Conservation (phyloP, 2,888 invertebrate genomes). For the Drosophila nigricruria region DNA sequence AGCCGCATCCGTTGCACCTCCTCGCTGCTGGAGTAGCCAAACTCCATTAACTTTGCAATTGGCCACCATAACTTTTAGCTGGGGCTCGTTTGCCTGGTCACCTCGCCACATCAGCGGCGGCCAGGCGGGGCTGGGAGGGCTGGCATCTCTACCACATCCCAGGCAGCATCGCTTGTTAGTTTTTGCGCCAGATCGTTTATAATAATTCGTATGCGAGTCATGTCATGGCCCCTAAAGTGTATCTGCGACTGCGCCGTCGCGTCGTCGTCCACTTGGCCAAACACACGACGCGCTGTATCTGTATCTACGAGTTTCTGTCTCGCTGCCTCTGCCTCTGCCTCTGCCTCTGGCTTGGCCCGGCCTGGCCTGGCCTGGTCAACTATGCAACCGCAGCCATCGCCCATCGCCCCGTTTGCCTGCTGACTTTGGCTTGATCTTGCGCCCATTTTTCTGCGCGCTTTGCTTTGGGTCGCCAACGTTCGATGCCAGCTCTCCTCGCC, state of each 20-base stretch:
- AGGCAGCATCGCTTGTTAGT: constrained; percentile 68
- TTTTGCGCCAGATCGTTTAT: constrained; percentile 81
- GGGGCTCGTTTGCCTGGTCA: constrained; percentile 44
- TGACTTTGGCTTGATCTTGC: constrained; percentile 65
- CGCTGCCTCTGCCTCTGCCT: constrained; percentile 25
- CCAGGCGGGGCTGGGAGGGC: not conserved
- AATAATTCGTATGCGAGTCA: constrained; percentile 83
- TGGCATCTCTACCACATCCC: constrained; percentile 41
- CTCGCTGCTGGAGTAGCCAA: constrained; percentile 80
- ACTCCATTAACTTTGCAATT: constrained; percentile 83
- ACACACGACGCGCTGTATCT: constrained; percentile 69
- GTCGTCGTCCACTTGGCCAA: constrained; percentile 44
- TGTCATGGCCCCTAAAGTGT: constrained; percentile 83
- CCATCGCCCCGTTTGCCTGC: constrained; percentile 36
- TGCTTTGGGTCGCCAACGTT: constrained; percentile 65
- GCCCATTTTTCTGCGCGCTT: constrained; percentile 65
- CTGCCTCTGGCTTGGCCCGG: constrained; percentile 13
- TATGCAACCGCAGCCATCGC: constrained; percentile 64
- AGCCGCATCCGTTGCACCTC: constrained; percentile 64
- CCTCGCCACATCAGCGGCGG: constrained; percentile 11
- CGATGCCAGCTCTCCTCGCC: constrained; percentile 34
- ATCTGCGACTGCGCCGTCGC: constrained; percentile 69
- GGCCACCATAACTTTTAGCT: constrained; percentile 79
- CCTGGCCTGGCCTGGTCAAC: constrained; percentile 66
- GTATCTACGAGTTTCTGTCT: constrained; percentile 62